Evolutionary conservation across 2,888 invertebrate species (phyloP).

Genomic region (Epistrophe grossulariae): DNA sequence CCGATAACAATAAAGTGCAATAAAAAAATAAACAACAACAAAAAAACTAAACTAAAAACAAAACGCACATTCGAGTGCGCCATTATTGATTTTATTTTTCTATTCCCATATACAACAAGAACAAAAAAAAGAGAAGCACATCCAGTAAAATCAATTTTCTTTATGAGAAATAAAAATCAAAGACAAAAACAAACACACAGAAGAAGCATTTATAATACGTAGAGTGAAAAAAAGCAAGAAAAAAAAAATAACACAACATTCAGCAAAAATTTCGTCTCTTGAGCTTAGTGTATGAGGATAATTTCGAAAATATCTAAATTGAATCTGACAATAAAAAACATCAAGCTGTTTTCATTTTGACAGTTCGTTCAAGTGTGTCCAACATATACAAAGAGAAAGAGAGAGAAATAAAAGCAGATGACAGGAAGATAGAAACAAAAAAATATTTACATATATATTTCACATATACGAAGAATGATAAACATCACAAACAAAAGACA

Average conservation of each 20-base stretch:
- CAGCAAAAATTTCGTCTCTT: slow-evolving; percentile 9
- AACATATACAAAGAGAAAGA: neutral
- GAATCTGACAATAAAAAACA: slow-evolving; percentile 51
- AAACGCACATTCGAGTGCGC: slow-evolving; percentile 32
- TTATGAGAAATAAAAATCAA: slow-evolving; percentile 5
- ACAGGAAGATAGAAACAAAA: neutral
- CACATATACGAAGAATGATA: slow-evolving; percentile 47
- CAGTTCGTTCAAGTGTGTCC: slow-evolving; percentile 34
- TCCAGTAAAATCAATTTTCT: slow-evolving; percentile 28
- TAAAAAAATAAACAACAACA: slow-evolving; percentile 26
- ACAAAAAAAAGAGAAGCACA: neutral
- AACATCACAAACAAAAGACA: slow-evolving; percentile 27
- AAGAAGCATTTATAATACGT: neutral
- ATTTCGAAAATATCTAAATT: slow-evolving; percentile 58
- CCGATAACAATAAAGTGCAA: slow-evolving; percentile 61
- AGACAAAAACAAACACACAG: neutral
- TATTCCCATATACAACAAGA: neutral
- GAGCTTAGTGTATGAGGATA: neutral
- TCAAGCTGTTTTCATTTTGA: slow-evolving; percentile 37
- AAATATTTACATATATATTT: slow-evolving; percentile 13
- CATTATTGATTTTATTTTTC: slow-evolving; percentile 53
- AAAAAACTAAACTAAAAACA: slow-evolving; percentile 25
- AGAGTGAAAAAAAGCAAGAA: neutral
- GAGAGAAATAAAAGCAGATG: slow-evolving; percentile 7
- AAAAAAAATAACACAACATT: neutral